Conservation (phyloP, 2,888 invertebrate genomes). For the Tenthredo amoena region DNA sequence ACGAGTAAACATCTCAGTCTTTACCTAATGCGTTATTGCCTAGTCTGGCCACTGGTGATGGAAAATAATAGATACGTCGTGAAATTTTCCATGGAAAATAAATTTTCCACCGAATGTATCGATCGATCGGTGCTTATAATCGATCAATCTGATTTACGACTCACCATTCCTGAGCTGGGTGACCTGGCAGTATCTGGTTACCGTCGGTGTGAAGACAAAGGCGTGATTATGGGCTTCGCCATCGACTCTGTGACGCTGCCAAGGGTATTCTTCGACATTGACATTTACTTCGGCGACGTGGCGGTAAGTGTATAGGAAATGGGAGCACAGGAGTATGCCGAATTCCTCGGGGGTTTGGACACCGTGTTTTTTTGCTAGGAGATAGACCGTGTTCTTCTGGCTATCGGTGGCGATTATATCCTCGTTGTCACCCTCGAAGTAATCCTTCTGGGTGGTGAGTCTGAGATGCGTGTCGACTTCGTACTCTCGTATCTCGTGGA, state of each 20-base stretch:
- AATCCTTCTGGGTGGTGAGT: constrained; percentile 85
- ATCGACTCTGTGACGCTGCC: constrained; percentile 84
- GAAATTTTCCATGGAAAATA: too few relatives aligned
- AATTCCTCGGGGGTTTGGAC: constrained; percentile 89
- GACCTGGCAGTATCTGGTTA: constrained; percentile 85
- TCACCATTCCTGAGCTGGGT: constrained; percentile 85
- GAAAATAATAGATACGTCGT: too few relatives aligned
- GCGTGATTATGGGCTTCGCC: constrained; percentile 86
- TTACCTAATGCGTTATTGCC: background rate
- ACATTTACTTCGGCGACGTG: constrained; percentile 87
- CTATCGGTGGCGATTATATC: constrained; percentile 91
- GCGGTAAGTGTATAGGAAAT: constrained; percentile 87
- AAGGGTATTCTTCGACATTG: constrained; percentile 87
- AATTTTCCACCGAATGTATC: too few relatives aligned
- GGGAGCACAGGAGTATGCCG: constrained; percentile 86
- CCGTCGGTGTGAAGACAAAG: constrained; percentile 85
- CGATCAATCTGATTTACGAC: constrained; percentile 60
- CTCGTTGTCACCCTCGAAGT: constrained; percentile 87
- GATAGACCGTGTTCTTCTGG: constrained; percentile 90
- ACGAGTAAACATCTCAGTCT: background rate
- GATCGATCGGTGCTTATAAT: background rate
- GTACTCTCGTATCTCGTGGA: constrained; percentile 87
- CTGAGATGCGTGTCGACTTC: constrained; percentile 88
- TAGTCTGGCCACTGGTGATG: background rate
- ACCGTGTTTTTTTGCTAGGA: constrained; percentile 89